Conservation (phyloP, 2,888 invertebrate genomes). For the Troides helena region DNA sequence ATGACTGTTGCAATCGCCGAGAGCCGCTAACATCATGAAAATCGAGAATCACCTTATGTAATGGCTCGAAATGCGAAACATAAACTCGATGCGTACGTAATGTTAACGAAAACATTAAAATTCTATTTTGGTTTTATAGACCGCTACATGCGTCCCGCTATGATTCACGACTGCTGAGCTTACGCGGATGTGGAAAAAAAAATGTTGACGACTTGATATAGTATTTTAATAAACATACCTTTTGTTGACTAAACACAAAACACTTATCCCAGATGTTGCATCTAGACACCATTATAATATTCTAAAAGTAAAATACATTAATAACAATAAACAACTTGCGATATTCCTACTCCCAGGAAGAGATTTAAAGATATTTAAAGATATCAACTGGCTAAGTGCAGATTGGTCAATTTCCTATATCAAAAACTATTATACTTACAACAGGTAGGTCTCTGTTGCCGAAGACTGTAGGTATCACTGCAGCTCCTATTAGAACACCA, state of each 20-base stretch:
- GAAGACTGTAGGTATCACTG: too few relatives aligned
- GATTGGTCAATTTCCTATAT: too few relatives aligned
- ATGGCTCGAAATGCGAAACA: conserved; percentile 32
- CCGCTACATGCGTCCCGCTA: conserved; percentile 35
- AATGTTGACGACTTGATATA: conserved; percentile 23
- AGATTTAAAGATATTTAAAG: too few relatives aligned
- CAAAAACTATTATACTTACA: too few relatives aligned
- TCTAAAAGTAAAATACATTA: background rate
- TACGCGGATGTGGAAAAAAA: conserved; percentile 31
- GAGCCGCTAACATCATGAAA: conserved; percentile 2
- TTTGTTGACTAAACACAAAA: background rate
- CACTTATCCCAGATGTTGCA: background rate
- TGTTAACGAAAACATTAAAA: conserved; percentile 35
- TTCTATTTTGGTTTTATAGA: conserved; percentile 46
- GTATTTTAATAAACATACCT: background rate
- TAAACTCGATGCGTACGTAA: conserved; percentile 32
- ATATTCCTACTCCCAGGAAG: too few relatives aligned
- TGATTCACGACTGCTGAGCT: conserved; percentile 35
- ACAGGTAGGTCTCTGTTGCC: background rate
- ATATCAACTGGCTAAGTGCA: too few relatives aligned
- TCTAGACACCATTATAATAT: background rate
- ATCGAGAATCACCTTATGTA: conserved; percentile 18
- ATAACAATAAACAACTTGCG: too few relatives aligned
- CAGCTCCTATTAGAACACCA: too few relatives aligned
- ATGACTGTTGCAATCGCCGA: background rate